These are phyloP conservation scores for Cranoglanis bouderius DNA, from an alignment of 2,113 vertebrate genomes.

Conservation along the genomic window DNA sequence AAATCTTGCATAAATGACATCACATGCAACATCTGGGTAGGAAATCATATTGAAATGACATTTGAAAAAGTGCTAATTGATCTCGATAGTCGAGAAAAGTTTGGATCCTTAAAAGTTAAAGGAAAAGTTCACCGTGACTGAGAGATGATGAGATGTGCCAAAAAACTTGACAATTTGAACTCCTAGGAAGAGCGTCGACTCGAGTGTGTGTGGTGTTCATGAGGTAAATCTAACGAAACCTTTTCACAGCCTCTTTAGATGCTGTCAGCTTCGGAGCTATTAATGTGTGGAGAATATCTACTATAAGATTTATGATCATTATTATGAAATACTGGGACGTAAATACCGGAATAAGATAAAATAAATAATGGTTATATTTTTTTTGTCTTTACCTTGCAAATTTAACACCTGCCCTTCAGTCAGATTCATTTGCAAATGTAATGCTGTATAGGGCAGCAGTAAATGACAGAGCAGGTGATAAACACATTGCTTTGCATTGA, in stretches of 20 bases:
- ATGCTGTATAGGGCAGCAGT: too few species aligned
- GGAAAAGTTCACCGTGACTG: too few species aligned
- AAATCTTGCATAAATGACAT: neutral
- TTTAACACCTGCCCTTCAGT: neutral
- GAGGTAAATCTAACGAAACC: neutral
- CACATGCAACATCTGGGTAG: neutral
- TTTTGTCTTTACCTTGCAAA: neutral
- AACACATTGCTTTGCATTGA: neutral
- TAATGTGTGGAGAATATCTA: neutral
- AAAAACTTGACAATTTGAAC: too few species aligned
- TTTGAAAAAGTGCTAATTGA: neutral
- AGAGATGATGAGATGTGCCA: too few species aligned
- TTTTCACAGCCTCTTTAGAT: neutral
- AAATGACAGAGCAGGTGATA: neutral
- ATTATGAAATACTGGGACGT: neutral
- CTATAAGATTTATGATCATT: neutral
- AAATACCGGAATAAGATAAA: too few species aligned
- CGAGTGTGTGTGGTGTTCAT: too few species aligned
- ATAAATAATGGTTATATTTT: neutral
- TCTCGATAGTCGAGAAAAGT: too few species aligned
- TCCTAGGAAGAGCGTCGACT: too few species aligned
- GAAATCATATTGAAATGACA: neutral
- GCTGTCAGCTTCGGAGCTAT: neutral
- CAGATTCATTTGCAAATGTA: neutral
- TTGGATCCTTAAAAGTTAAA: too few species aligned